Evolutionary conservation across 2,888 invertebrate species (phyloP).

Genomic region (Euclidia mi): DNA sequence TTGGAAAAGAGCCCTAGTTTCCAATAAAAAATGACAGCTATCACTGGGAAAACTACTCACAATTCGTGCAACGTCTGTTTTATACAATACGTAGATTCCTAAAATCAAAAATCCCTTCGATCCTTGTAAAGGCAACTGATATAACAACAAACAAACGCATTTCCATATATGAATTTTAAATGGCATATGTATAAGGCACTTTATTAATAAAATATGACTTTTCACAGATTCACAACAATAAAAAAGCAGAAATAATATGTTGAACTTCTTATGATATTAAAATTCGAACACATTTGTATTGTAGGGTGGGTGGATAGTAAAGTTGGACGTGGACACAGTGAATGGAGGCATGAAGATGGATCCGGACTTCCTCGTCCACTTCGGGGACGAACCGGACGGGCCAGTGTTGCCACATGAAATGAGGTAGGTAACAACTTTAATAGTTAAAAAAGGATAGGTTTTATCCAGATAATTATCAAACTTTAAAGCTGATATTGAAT

Average conservation of each 20-base stretch:
- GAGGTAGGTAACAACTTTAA: constrained; percentile 90
- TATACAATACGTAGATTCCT: too few relatives aligned
- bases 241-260: background rate
- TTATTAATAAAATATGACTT: too few relatives aligned
- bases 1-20: too few relatives aligned
- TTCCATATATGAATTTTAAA: too few relatives aligned
- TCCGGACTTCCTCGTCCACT: constrained; percentile 96
- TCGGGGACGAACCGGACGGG: constrained; percentile 96
- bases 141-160: too few relatives aligned
- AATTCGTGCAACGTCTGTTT: too few relatives aligned
- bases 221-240: too few relatives aligned
- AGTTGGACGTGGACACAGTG: constrained; percentile 95
- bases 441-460: constrained; percentile 33
- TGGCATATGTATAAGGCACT: too few relatives aligned
- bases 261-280: background rate
- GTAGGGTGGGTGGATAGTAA: constrained; percentile 93
- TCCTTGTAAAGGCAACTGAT: too few relatives aligned
- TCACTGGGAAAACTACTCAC: too few relatives aligned
- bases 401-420: constrained; percentile 98
- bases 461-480: constrained; percentile 15
- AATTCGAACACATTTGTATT: constrained; percentile 47
- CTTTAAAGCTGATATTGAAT: background rate
- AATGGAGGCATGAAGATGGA: constrained; percentile 97
- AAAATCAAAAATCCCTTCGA: too few relatives aligned
- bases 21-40: too few relatives aligned